Evolutionary conservation across 2,888 invertebrate species (phyloP), one percentile per base, ranked within the genome.

Genomic region (Maniola hyperantus): DNA sequence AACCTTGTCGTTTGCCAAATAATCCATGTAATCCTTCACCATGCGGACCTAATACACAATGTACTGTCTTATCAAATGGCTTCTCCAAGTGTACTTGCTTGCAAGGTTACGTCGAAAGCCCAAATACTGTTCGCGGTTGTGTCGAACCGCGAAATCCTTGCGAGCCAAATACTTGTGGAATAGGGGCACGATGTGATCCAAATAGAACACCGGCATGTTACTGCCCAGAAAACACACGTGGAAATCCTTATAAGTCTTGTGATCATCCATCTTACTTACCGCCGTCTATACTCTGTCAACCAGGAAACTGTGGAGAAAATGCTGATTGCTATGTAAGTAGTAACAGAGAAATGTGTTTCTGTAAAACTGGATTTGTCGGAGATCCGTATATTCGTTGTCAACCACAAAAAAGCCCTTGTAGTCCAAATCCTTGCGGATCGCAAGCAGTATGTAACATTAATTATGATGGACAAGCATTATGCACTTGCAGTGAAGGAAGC

Each of bases 31-130:
- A 96, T 76, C 95, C 97, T 39, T 97, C 97, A 13, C 96, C 97
- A 0, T 98, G 97, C 81, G 97, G 97, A 13, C 97, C 97, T 8
- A 97, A 97, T 77, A 97, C 97, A 1, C 97, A 97, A 83, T 97
- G 98, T 78, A 93, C 96, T 0, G 92, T 96, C 60, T 87, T 97
- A 62, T 90, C 93, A 63, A 97, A 96, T 74, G 97, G 97, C 63
- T 96, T 97, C 81, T 95, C 97, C 0, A 97, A 97, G 88, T 98
- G 98, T 79, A 97, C 97, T 26, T 98, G 97, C 79, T 87, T 96
- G 67, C 93, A 95, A 55, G 97, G 97, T 18, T 97, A 95, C 82
- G 93, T 97, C 46, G 97, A 97, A 88, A 97, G 96, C 83, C 97
- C 97, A 0, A 97, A 97, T 78, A 97, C 97, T 0, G 95, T 97